Evolutionary conservation across 2,113 vertebrate species (phyloP).

Genomic region (Garra rufa): DNA sequence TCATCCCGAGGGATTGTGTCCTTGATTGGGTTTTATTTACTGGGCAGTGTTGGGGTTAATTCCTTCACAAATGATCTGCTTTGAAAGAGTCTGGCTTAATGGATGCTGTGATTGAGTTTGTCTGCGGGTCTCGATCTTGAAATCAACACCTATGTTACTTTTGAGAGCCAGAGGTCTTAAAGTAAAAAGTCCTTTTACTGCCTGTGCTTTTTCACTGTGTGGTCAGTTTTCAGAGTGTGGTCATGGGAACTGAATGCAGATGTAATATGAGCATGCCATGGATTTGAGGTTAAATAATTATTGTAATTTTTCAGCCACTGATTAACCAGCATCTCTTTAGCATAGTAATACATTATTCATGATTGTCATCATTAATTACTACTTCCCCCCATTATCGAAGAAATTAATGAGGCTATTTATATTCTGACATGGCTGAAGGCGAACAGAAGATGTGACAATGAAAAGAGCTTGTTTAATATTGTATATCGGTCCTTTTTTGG

Average conservation of each 20-base stretch:
- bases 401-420: conserved; percentile 50
- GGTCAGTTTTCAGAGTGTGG: not conserved
- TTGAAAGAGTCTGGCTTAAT: conserved; percentile 61
- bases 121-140: conserved; percentile 54
- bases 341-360: conserved; percentile 52
- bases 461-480: conserved; percentile 16
- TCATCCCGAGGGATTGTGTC: conserved; percentile 62
- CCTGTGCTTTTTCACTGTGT: not conserved
- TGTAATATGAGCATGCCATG: not conserved
- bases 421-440: conserved; percentile 35
- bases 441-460: not conserved
- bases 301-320: not conserved
- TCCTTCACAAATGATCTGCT: conserved; percentile 57
- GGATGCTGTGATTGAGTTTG: conserved; percentile 65
- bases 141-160: conserved; percentile 64
- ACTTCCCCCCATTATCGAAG: conserved; percentile 16
- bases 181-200: not conserved
- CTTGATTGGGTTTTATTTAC: conserved; percentile 66
- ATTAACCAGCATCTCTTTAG: conserved; percentile 43
- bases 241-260: not conserved
- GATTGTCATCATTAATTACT: conserved; percentile 43
- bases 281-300: not conserved
- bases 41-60: conserved; percentile 52
- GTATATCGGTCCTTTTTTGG: not conserved
- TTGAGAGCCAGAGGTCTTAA: not conserved